Evolutionary conservation across 2,797 vertebrate genomes (phyloP).

Genomic region (Chelon labrosus): DNA sequence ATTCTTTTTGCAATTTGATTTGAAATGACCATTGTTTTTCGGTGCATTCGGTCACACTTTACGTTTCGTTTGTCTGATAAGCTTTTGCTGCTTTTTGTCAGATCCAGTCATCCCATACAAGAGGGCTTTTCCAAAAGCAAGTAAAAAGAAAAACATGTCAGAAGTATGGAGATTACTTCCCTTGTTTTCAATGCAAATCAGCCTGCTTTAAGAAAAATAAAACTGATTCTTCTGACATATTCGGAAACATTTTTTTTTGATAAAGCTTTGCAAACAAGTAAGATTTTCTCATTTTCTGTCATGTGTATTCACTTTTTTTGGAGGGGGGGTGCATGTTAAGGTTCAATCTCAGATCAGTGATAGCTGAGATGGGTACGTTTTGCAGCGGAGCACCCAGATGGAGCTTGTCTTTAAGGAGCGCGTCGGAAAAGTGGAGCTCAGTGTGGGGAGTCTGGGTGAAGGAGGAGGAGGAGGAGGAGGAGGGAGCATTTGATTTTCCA

Average conservation of each 20-base stretch:
- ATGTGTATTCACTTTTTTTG: neutral
- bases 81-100: neutral
- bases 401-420: slow-evolving; percentile 42
- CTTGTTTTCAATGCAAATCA: neutral
- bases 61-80: neutral
- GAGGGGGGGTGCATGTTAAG: slow-evolving; percentile 1
- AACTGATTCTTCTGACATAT: neutral
- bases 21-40: too few relatives aligned
- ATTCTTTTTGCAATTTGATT: too few relatives aligned
- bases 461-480: slow-evolving; percentile 25
- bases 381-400: slow-evolving; percentile 27
- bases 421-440: slow-evolving; percentile 46
- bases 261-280: slow-evolving; percentile 21
- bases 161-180: neutral
- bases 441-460: slow-evolving; percentile 17
- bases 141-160: neutral
- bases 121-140: neutral
- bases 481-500: slow-evolving; percentile 64
- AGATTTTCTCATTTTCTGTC: neutral
- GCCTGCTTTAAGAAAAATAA: neutral
- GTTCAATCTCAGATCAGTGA: slow-evolving; percentile 40
- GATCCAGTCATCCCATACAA: neutral
- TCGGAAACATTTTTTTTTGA: slow-evolving; percentile 3
- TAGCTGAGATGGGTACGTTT: slow-evolving; percentile 34
- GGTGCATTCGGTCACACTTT: too few relatives aligned